Evolutionary conservation across 2,797 vertebrate species (phyloP).

Genomic region (Malurus leucopterus): DNA sequence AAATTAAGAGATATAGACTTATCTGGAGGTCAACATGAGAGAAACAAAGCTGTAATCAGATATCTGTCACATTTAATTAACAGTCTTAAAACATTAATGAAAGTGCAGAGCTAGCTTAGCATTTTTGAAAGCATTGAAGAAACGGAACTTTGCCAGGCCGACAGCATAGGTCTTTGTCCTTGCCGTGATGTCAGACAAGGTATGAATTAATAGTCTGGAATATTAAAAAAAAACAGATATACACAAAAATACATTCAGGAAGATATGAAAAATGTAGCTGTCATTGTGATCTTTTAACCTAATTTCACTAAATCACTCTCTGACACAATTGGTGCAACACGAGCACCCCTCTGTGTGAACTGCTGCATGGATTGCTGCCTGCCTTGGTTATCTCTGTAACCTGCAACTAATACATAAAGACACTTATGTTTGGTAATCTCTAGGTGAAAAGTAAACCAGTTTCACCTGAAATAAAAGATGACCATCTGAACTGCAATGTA

Average conservation of each 20-base stretch:
- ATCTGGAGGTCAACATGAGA: background rate
- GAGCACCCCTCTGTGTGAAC: accelerated
- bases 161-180: background rate
- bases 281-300: background rate
- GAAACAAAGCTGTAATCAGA: background rate
- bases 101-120: background rate
- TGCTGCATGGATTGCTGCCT: background rate
- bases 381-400: background rate
- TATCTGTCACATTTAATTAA: background rate
- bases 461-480: background rate
- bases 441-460: background rate
- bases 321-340: background rate
- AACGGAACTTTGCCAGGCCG: background rate
- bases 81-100: background rate
- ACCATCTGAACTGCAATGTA: background rate
- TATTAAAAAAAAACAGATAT: background rate
- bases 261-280: background rate
- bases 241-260: background rate
- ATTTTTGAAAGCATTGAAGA: background rate
- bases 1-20: background rate
- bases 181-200: background rate
- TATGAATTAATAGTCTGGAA: background rate
- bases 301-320: background rate
- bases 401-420: background rate
- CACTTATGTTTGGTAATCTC: background rate